Evolutionary conservation across 2,797 vertebrate species (phyloP).

Genomic region (Trematomus bernacchii): DNA sequence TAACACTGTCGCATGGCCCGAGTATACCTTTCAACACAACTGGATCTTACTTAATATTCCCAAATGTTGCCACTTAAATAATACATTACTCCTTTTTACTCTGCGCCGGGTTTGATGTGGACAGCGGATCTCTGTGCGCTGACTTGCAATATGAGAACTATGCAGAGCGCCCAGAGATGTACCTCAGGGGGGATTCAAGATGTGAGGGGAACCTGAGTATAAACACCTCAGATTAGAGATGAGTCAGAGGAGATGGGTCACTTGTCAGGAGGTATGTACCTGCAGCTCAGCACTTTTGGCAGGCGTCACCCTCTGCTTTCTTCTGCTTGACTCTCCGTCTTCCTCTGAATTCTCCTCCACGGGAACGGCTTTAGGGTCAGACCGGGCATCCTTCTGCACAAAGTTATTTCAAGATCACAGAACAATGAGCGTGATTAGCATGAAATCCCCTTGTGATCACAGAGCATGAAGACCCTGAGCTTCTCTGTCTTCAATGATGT

Average conservation of each 20-base stretch:
- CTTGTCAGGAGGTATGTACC: constrained; percentile 74
- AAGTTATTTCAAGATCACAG: constrained; percentile 55
- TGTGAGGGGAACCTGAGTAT: constrained; percentile 36
- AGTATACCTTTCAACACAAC: background rate
- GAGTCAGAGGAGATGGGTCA: constrained; percentile 47
- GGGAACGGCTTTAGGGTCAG: constrained; percentile 34
- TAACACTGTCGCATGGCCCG: background rate
- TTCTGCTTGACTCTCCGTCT: constrained; percentile 35
- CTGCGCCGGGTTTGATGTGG: constrained; percentile 1
- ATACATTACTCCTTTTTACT: constrained; percentile 11
- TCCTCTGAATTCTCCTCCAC: constrained; percentile 31
- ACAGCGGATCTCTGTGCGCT: constrained; percentile 26
- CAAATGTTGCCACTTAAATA: constrained; percentile 33
- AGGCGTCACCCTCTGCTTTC: constrained; percentile 38
- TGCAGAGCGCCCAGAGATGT: constrained; percentile 9
- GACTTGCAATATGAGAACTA: constrained; percentile 42
- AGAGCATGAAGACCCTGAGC: constrained; percentile 47
- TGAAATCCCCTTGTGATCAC: constrained; percentile 50
- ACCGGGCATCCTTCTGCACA: constrained; percentile 51
- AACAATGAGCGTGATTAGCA: constrained; percentile 43
- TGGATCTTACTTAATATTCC: constrained; percentile 31
- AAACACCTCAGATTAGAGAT: constrained; percentile 48
- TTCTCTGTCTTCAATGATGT: constrained; percentile 35
- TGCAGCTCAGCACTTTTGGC: constrained; percentile 70
- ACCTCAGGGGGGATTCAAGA: constrained; percentile 16